phyloP scores from a whole-genome alignment of 2,888 invertebrate species.

The Melanostoma mellinum region DNA sequence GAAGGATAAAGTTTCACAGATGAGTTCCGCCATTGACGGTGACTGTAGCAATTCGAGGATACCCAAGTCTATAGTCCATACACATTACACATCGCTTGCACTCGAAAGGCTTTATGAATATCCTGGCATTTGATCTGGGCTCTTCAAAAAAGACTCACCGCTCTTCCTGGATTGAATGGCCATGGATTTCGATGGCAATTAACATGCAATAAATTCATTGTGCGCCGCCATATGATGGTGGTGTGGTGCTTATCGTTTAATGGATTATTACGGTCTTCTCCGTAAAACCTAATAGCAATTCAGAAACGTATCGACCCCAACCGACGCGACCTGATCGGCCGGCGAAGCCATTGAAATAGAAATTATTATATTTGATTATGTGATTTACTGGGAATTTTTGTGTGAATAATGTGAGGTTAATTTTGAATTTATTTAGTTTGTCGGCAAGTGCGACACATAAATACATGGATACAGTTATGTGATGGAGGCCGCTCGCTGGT shows the following conservation, averaged over 20 bases:
- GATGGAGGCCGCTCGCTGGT: slow-evolving; percentile 11
- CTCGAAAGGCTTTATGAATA: slow-evolving; percentile 30
- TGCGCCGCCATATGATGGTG: slow-evolving; percentile 18
- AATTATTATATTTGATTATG: slow-evolving; percentile 71
- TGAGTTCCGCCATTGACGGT: slow-evolving; percentile 37
- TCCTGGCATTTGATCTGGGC: slow-evolving; percentile 46
- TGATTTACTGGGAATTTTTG: slow-evolving; percentile 70
- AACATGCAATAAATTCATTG: slow-evolving; percentile 69
- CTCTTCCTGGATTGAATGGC: slow-evolving; percentile 3
- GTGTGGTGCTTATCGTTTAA: slow-evolving; percentile 66
- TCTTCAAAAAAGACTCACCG: slow-evolving; percentile 5
- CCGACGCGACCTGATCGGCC: neutral
- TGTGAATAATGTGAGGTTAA: slow-evolving; percentile 69
- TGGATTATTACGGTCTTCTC: slow-evolving; percentile 63
- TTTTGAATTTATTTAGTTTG: slow-evolving; percentile 64
- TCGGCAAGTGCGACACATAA: slow-evolving; percentile 47
- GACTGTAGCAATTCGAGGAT: slow-evolving; percentile 41
- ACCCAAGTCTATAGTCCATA: neutral
- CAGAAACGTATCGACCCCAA: neutral
- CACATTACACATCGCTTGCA: slow-evolving; percentile 28
- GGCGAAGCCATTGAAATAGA: slow-evolving; percentile 53
- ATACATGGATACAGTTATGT: slow-evolving; percentile 38
- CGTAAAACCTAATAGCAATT: slow-evolving; percentile 30
- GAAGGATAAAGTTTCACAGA: slow-evolving; percentile 57
- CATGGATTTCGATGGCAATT: slow-evolving; percentile 63